Percentiles rank a stretch among this genome's conserved stretches.
These are phyloP conservation scores for Escarpia spicata DNA, from an alignment of 2,888 invertebrate species.

Conservation along the genomic window DNA sequence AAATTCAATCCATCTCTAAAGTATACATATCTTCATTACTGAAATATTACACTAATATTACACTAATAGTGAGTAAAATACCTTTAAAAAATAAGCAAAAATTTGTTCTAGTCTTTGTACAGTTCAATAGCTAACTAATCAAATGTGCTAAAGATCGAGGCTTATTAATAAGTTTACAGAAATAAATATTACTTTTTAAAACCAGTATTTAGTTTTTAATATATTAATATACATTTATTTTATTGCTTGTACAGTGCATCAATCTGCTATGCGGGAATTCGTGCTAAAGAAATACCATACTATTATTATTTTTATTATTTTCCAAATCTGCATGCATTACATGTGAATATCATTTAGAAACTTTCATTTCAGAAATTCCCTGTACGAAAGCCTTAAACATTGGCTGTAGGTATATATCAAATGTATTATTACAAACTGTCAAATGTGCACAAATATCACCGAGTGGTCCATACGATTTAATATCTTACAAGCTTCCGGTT, in stretches of 20 bases:
- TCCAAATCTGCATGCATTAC: not conserved
- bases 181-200: too few relatives aligned
- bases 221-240: too few relatives aligned
- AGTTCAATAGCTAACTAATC: too few relatives aligned
- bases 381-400: not conserved
- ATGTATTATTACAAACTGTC: not conserved
- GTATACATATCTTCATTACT: not conserved
- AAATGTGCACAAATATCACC: not conserved
- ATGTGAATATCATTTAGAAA: not conserved
- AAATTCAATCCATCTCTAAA: not conserved
- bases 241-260: too few relatives aligned
- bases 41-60: not conserved
- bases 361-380: not conserved
- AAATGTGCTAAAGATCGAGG: too few relatives aligned
- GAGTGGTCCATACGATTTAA: not conserved
- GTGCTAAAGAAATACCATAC: too few relatives aligned
- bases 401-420: not conserved
- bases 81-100: too few relatives aligned
- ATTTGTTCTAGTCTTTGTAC: too few relatives aligned
- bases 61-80: not conserved
- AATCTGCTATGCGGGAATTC: too few relatives aligned
- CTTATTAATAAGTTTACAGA: too few relatives aligned
- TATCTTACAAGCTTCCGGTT: not conserved
- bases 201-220: too few relatives aligned
- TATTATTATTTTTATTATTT: too few relatives aligned